These are phyloP conservation scores for Chironomus tentans DNA, from an alignment of 2,888 invertebrate species.

Conservation along the genomic window DNA sequence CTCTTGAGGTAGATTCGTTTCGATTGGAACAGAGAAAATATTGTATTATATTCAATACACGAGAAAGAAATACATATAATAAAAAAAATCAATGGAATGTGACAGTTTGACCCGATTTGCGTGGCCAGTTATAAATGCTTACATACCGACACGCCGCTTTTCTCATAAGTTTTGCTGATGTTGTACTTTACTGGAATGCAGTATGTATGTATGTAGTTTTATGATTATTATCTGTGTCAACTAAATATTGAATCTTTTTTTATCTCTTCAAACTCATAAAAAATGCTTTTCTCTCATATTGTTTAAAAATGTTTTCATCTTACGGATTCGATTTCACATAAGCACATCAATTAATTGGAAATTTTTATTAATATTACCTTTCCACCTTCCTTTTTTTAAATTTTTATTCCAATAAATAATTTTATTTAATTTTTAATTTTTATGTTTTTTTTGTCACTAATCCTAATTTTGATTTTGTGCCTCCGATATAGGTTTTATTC, in stretches of 20 bases:
- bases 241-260: not conserved
- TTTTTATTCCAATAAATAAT: slow-evolving; percentile 19
- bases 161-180: not conserved
- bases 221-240: slow-evolving; percentile 3
- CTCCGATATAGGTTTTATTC: slow-evolving; percentile 31
- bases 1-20: slow-evolving; percentile 18
- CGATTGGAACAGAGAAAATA: not conserved
- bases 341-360: slow-evolving; percentile 20
- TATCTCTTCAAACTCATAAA: not conserved
- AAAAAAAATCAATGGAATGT: slow-evolving; percentile 3
- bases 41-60: not conserved
- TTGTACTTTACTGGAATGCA: slow-evolving; percentile 8
- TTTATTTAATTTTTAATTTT: slow-evolving; percentile 18
- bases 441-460: slow-evolving; percentile 29
- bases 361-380: not conserved
- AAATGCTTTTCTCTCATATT: not conserved
- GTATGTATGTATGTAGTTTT: not conserved
- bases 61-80: not conserved
- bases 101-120: slow-evolving; percentile 5
- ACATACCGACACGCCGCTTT: not conserved
- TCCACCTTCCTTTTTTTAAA: not conserved
- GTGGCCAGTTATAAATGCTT: not conserved
- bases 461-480: slow-evolving; percentile 35
- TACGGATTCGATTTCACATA: not conserved
- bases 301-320: not conserved